A percentile compares a stretch with the other conserved stretches of the same genome.
phyloP scores from a whole-genome alignment of 2,113 vertebrate genomes.

The Galbula dea region DNA sequence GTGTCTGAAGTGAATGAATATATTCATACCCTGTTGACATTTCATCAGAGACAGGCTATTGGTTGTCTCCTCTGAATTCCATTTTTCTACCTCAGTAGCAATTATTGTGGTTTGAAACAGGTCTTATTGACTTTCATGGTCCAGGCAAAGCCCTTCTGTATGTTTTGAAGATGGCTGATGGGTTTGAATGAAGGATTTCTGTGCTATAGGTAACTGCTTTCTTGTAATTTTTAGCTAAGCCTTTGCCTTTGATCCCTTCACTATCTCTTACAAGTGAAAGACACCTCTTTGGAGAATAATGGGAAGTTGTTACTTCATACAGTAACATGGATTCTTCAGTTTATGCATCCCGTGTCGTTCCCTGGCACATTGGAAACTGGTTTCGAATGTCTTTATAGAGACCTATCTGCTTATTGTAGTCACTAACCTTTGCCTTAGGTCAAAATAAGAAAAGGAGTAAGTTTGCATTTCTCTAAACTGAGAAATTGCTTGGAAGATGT shows the following conservation, averaged over 20 bases:
- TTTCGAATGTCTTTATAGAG: background rate
- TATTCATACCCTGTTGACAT: accelerated
- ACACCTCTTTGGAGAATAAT: background rate
- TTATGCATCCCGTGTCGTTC: background rate
- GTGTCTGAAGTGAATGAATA: accelerated
- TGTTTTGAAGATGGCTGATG: background rate
- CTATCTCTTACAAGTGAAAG: background rate
- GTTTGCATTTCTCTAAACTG: background rate
- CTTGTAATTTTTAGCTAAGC: background rate
- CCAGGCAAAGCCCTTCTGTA: background rate
- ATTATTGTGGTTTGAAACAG: background rate
- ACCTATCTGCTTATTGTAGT: background rate
- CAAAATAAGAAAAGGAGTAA: background rate
- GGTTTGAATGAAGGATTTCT: background rate
- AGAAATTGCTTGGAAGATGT: background rate
- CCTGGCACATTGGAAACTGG: background rate
- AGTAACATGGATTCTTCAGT: background rate
- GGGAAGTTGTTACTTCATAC: background rate
- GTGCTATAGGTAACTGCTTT: background rate
- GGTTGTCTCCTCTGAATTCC: background rate
- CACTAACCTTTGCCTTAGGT: background rate
- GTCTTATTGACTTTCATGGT: background rate
- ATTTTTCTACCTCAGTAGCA: background rate
- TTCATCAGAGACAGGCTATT: background rate
- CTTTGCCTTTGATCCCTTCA: background rate